Evolutionary conservation across 2,113 vertebrate species (phyloP), one percentile per base, ranked within the genome.

Genomic region (Tretioscincus oriximinensis): DNA sequence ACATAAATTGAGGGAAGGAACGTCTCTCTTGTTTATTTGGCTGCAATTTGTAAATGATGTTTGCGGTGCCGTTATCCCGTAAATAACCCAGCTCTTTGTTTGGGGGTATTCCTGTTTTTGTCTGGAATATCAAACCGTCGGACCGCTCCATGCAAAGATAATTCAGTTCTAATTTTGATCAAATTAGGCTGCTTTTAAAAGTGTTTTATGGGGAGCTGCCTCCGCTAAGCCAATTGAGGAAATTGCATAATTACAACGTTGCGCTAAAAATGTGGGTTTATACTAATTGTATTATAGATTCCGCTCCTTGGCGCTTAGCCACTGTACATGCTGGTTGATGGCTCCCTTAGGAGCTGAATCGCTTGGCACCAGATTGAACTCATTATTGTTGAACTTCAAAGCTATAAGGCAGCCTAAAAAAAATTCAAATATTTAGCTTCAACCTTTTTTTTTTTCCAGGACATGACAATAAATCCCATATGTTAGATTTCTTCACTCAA

Each of bases 341-440:
- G 71, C 29, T 90, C 88, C 89, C 83, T 3, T 29, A 85, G 85
- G 92, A 90, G 84, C 3, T 49, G 86, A 90, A 79, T 88, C 11
- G 71, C 88, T 92, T 91, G 91, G 91, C 86, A 93, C 92, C 91
- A 90, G 91, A 90, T 91, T 93, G 85, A 70, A 67, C 82, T 91
- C 93, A 94, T 94, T 93, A 93, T 76, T 1, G 0, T 16, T 93
- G 92, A 95, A 92, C 92, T 94, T 95, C 85, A 91, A 82, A 92
- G 87, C 73, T 84, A 85, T 76, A 92, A 90, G 41, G 80, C 77
- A 82, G 87, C 87, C 87, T 18, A 58, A 58, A 18, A 58, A 90
- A 93, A 91, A 93, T 81, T 70, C 89, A 93, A 94, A 94, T 94
- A 94, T 94, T 95, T 93, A 94, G 89, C 81, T 81, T 83, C 77